Conservation (phyloP, 2,888 invertebrate genomes). For the Rambutsinella grinnellia region DNA sequence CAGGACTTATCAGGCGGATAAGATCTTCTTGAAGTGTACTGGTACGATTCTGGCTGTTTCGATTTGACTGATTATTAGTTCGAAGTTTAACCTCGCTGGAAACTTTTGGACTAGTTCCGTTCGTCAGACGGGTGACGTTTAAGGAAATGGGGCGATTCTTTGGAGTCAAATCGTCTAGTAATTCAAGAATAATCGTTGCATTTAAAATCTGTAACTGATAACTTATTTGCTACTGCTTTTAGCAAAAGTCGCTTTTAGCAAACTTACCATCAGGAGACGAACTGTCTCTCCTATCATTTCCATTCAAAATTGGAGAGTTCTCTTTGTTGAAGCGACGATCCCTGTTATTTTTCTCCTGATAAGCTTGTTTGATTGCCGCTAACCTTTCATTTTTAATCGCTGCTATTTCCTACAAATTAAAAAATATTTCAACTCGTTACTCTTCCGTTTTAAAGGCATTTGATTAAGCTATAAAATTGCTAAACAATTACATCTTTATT, state of each 20-base stretch:
- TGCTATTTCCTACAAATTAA: constrained; percentile 61
- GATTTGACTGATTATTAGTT: constrained; percentile 68
- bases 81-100: constrained; percentile 73
- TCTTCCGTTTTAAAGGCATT: background rate
- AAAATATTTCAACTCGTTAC: too few relatives aligned
- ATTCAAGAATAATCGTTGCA: too few relatives aligned
- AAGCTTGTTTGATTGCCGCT: constrained; percentile 66
- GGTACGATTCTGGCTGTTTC: constrained; percentile 70
- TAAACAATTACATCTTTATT: constrained; percentile 32
- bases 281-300: constrained; percentile 29
- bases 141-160: constrained; percentile 45
- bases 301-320: constrained; percentile 16
- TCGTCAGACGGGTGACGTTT: constrained; percentile 38
- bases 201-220: too few relatives aligned
- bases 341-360: constrained; percentile 62
- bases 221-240: too few relatives aligned
- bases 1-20: constrained; percentile 88
- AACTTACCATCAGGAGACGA: constrained; percentile 40
- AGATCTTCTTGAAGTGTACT: constrained; percentile 86
- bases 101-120: constrained; percentile 53
- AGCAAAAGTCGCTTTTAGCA: too few relatives aligned
- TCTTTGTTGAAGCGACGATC: constrained; percentile 44
- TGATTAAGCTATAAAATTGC: background rate
- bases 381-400: constrained; percentile 66
- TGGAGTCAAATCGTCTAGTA: constrained; percentile 33